These are phyloP conservation scores for Troides oblongomaculatus DNA, from an alignment of 2,888 invertebrate species.

Conservation along the genomic window DNA sequence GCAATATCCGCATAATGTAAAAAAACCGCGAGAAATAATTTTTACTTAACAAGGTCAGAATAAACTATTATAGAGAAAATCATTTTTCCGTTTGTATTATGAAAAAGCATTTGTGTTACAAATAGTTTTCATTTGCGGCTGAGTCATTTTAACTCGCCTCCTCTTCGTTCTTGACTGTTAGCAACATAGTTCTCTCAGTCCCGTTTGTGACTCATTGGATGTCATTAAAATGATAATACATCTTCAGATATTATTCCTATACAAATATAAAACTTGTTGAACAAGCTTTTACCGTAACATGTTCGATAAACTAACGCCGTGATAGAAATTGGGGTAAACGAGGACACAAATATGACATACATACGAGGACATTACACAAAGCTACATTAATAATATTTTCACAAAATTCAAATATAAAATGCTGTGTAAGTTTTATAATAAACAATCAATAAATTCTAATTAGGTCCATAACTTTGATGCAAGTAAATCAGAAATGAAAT, in stretches of 20 bases:
- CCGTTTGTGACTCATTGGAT: slow-evolving; percentile 5
- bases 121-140: neutral
- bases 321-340: slow-evolving; percentile 22
- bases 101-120: neutral
- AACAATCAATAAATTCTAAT: neutral
- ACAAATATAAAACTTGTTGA: slow-evolving; percentile 20
- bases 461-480: neutral
- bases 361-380: neutral
- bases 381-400: neutral
- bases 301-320: slow-evolving; percentile 20
- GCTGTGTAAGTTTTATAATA: neutral
- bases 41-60: too few relatives aligned
- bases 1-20: too few relatives aligned
- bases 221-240: slow-evolving; percentile 12
- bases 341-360: slow-evolving; percentile 9
- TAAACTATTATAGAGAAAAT: too few relatives aligned
- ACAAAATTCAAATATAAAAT: neutral
- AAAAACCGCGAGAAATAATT: too few relatives aligned
- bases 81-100: too few relatives aligned
- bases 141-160: neutral
- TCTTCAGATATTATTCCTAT: slow-evolving; percentile 11
- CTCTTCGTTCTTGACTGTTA: neutral
- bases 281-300: slow-evolving; percentile 29
- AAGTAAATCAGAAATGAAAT: slow-evolving; percentile 12
- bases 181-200: neutral